Evolutionary conservation across 2,797 vertebrate genomes (phyloP).

Genomic region (Monodelphis domestica): DNA sequence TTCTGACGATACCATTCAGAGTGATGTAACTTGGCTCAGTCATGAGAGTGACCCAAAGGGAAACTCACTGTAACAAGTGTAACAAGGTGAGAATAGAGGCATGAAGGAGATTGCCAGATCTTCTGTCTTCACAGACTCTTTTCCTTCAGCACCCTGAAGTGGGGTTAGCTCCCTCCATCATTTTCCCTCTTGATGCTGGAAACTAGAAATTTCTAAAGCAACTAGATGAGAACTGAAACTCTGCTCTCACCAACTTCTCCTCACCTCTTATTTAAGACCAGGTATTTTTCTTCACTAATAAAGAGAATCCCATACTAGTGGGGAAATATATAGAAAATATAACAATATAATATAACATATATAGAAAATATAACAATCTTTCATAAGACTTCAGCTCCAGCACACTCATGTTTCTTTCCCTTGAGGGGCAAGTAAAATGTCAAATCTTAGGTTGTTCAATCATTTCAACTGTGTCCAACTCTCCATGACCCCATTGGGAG

Average conservation of each 20-base stretch:
- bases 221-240: not conserved
- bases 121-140: not conserved
- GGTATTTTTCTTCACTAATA: not conserved
- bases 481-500: too few species aligned
- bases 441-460: too few species aligned
- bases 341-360: too few species aligned
- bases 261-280: not conserved
- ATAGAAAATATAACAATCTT: not conserved
- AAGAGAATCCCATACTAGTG: not conserved
- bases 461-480: too few species aligned
- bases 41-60: not conserved
- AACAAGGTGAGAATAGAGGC: not conserved
- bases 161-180: not conserved
- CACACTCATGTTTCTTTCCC: too few species aligned
- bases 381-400: not conserved
- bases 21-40: not conserved
- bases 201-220: not conserved
- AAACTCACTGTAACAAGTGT: not conserved
- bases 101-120: not conserved
- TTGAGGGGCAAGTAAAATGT: too few species aligned
- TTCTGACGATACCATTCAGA: not conserved
- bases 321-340: not conserved
- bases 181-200: not conserved
- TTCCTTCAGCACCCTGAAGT: not conserved
- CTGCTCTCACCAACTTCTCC: not conserved